These are phyloP conservation scores for Coracopsis vasa DNA, from an alignment of 2,113 vertebrate species.

Conservation along the genomic window DNA sequence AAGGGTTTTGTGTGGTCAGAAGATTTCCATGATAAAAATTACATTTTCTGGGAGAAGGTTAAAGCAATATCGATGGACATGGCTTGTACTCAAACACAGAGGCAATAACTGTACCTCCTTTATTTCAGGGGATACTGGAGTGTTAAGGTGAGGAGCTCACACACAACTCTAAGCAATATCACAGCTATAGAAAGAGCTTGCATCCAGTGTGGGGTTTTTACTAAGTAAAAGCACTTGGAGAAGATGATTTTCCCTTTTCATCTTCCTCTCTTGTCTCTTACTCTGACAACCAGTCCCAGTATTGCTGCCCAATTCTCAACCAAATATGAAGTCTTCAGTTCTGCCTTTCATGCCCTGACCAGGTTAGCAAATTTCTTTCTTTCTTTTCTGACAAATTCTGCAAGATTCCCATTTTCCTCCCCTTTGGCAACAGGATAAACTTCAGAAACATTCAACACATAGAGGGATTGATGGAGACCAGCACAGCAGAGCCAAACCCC, in stretches of 20 bases:
- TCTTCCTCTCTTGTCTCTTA: background rate
- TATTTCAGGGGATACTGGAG: background rate
- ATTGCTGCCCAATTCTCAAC: fast-evolving
- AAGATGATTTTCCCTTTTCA: background rate
- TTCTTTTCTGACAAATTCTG: background rate
- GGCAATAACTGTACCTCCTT: background rate
- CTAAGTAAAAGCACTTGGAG: background rate
- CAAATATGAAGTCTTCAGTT: background rate
- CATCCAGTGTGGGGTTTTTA: background rate
- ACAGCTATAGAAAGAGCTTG: background rate
- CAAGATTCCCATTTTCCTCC: background rate
- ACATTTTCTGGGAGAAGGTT: background rate
- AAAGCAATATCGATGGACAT: background rate
- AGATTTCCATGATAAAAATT: background rate
- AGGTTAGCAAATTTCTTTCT: background rate
- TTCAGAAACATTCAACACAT: background rate
- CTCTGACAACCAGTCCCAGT: background rate
- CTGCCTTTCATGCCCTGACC: background rate
- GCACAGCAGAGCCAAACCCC: background rate
- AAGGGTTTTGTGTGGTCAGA: background rate
- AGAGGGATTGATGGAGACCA: fast-evolving
- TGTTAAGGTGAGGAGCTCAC: background rate
- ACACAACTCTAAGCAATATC: background rate
- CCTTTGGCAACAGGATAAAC: background rate
- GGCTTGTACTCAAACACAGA: background rate